Base-by-base conservation (phyloP, 2,797 vertebrate genomes). In the Philypnodon macrostomus region DNA sequence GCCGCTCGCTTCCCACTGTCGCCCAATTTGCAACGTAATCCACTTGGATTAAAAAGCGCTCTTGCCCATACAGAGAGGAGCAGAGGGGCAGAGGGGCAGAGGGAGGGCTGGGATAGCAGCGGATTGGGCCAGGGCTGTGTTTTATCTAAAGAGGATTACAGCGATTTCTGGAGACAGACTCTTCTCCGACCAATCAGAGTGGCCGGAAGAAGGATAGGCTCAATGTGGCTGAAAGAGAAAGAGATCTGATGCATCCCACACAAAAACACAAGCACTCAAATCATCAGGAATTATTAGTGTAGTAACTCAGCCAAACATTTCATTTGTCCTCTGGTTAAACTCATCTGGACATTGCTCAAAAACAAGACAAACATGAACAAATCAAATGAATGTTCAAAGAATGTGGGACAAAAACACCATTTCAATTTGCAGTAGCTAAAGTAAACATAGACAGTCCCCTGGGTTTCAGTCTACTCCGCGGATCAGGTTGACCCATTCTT, bases 131-230 rank as follows among this genome's bases (percentile, higher is more conserved):
- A 87, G 73, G 68, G 81, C 80, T 88, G 85, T 69, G 89, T 75
- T 80, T 79, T 88, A 89, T 90, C 87, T 90, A 87, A n/a, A 89
- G 79, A 60, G 90, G 93, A 94, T 95, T 94, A 92, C 64, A 87
- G 88, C 80, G 77, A 86, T 90, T 91, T 87, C 84, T 85, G 82
- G 81, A 90, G 90, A 90, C 65, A 79, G 87, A 78, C 57, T 80
- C 69, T n/a, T 13, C 56, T 49, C 66, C 60, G 48, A 81, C 86
- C 82, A 87, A 77, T 85, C 53, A 44, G 77, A 82, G 71, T 39
- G 0, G 51, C 58, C 13, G 41, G 50, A 73, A 44, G 51, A 42
- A 56, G 65, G 74, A 33, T 47, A 58, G 63, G 49, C 61, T 62
- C 56, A 62, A 48, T 70, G 80, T 75, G 62, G 58, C 47, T 51